These are phyloP conservation scores for Catalaphyllia jardinei DNA, from an alignment of 64 coral and sea anemone genomes.

Conservation along the genomic window DNA sequence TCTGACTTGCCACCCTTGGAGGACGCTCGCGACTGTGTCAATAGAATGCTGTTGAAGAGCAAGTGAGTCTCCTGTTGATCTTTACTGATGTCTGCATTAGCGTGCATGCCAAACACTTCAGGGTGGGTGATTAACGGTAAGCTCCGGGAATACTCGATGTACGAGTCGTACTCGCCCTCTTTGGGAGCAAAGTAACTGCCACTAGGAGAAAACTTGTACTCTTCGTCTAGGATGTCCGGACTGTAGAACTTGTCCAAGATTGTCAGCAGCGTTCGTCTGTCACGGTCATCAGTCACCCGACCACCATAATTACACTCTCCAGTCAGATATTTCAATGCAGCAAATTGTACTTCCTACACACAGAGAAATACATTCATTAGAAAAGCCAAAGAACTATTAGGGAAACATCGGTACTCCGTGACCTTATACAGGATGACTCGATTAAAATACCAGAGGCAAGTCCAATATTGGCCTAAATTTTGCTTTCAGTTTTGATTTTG, in stretches of 20 bases:
- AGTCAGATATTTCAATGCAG: slow-evolving; percentile 86
- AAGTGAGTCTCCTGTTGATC: slow-evolving; percentile 92
- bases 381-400: background rate
- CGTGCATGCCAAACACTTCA: slow-evolving; percentile 98
- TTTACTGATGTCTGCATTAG: slow-evolving; percentile 94
- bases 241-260: slow-evolving; percentile 94
- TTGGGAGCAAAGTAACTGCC: slow-evolving; percentile 85
- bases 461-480: too few relatives aligned
- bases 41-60: slow-evolving; percentile 87
- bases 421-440: too few relatives aligned
- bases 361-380: slow-evolving; percentile 1
- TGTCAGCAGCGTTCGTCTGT: slow-evolving; percentile 86
- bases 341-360: slow-evolving; percentile 91
- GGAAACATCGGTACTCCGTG: background rate
- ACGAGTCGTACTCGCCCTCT: slow-evolving; percentile 91
- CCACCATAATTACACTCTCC: slow-evolving; percentile 99
- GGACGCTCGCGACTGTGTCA: slow-evolving; percentile 89
- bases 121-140: slow-evolving; percentile 89
- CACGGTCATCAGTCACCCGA: slow-evolving; percentile 97
- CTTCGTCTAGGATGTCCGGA: slow-evolving; percentile 48
- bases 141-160: slow-evolving; percentile 88
- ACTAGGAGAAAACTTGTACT: slow-evolving; percentile 91
- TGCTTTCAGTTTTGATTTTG: too few relatives aligned
- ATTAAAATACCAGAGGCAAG: too few relatives aligned
- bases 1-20: slow-evolving; percentile 94